Percentiles rank a stretch among this genome's conserved stretches.
Conservation (phyloP, 2,797 vertebrate species). For the Miichthys miiuy region DNA sequence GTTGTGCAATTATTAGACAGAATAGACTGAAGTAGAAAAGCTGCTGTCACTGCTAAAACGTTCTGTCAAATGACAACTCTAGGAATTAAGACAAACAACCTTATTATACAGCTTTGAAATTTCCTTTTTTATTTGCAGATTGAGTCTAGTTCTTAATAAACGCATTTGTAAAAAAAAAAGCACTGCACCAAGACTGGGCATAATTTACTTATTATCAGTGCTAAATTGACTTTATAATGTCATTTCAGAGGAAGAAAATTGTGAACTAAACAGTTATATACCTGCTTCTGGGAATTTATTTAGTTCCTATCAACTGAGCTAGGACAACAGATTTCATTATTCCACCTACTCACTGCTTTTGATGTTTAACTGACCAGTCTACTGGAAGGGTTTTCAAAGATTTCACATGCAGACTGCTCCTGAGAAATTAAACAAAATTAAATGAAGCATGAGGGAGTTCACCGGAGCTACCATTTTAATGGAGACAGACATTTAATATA, state of each 20-base stretch:
- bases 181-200: slow-evolving; percentile 10
- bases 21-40: slow-evolving; percentile 8
- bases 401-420: slow-evolving; percentile 72
- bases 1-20: slow-evolving; percentile 3
- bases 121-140: background rate
- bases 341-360: slow-evolving; percentile 61
- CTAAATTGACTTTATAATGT: slow-evolving; percentile 19
- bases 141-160: background rate
- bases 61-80: slow-evolving; percentile 23
- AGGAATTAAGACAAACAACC: slow-evolving; percentile 31
- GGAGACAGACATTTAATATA: slow-evolving; percentile 76
- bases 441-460: slow-evolving; percentile 77
- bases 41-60: slow-evolving; percentile 41
- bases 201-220: slow-evolving; percentile 22
- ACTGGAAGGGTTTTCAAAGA: slow-evolving; percentile 74
- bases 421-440: slow-evolving; percentile 74
- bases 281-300: slow-evolving; percentile 57
- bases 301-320: slow-evolving; percentile 48
- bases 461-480: slow-evolving; percentile 69
- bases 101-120: background rate
- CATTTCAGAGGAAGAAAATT: slow-evolving; percentile 19
- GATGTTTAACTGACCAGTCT: slow-evolving; percentile 77
- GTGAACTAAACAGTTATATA: slow-evolving; percentile 30
- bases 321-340: slow-evolving; percentile 64
- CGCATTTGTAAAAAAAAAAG: background rate